Evolutionary conservation across 2,888 invertebrate genomes (phyloP), one percentile per base, ranked within the genome.

Genomic region (Sinodicranocentrus sp.): DNA sequence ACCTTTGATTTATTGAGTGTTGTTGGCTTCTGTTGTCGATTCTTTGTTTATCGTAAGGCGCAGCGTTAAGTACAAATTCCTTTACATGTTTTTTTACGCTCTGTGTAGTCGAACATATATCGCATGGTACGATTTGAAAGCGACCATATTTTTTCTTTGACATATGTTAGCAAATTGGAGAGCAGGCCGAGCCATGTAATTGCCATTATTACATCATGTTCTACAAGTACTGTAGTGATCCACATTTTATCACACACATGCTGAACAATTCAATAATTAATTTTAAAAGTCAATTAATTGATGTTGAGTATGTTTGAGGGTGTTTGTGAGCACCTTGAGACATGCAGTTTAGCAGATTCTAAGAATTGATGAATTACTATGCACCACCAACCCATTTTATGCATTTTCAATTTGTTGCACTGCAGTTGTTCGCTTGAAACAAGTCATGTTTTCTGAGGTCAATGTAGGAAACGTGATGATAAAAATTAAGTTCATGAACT

Each of bases 1-100:
- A 59, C 23, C 57, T 43, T 43, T 72, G 57, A 59, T 59, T 72
- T 70, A 70, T 70, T 28, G 68, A 70, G 52, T 28, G 52, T 3
- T 67, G 26, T 17, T 13, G 17, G 28, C 52, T 48, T n/a, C 17
- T 70, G 63, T 39, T 33, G 54, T 21, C 19, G 33, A n/a, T n/a
- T 33, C 33, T 3, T 33, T 33, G 33, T 33, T 10, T 3, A 10
- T 33, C 5, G 33, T 33, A 3, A 33, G 33, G 33, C 33, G 10
- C 10, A 10, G 5, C 3, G 33, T 33, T 33, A 33, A 6, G 33
- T 33, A 33, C 33, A 33, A 33, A 33, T 33, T 33, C 33, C 33
- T 3, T 33, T 10, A 33, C 33, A 33, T 33, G 33, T 33, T 10
- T 33, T 33, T 10, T 33, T 3, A 33, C 33, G 10, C 33, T 33